phyloP scores from a whole-genome alignment of 1,140 invertebrate species.

The Drosophila obscura region DNA sequence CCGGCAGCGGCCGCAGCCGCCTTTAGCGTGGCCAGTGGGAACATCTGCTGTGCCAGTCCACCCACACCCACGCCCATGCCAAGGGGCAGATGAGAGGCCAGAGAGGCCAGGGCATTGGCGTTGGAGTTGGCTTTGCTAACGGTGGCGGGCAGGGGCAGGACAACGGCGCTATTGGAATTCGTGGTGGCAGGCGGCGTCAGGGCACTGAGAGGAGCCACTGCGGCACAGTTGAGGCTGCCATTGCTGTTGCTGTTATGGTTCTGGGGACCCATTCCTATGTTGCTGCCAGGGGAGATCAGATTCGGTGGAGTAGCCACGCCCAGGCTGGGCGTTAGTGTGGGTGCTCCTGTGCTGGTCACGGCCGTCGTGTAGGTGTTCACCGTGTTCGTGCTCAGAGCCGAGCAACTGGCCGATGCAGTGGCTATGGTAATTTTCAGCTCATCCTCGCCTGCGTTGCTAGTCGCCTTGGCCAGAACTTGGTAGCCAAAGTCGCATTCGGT shows the following conservation, averaged over 20 bases:
- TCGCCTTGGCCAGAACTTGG: slow-evolving; percentile 75
- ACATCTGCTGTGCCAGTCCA: slow-evolving; percentile 52
- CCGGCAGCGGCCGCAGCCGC: slow-evolving; percentile 68
- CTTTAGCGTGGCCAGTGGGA: slow-evolving; percentile 68
- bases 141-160: slow-evolving; percentile 62
- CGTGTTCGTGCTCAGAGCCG: slow-evolving; percentile 49
- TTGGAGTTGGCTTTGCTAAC: slow-evolving; percentile 48
- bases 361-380: slow-evolving; percentile 63
- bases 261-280: slow-evolving; percentile 12
- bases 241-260: slow-evolving; percentile 59
- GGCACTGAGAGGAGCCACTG: slow-evolving; percentile 60
- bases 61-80: slow-evolving; percentile 45
- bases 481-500: slow-evolving; percentile 80
- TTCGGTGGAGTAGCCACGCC: slow-evolving; percentile 53
- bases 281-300: slow-evolving; percentile 62
- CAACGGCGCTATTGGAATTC: slow-evolving; percentile 46
- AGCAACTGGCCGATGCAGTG: slow-evolving; percentile 42
- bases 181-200: slow-evolving; percentile 49
- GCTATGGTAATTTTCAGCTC: slow-evolving; percentile 72
- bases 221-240: slow-evolving; percentile 62
- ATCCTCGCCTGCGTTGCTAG: slow-evolving; percentile 65
- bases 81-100: slow-evolving; percentile 53
- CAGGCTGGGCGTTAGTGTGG: slow-evolving; percentile 55
- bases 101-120: slow-evolving; percentile 53
- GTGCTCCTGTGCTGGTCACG: slow-evolving; percentile 31